Evolutionary conservation across 2,113 vertebrate genomes (phyloP).

Genomic region (Collichthys lucidus): DNA sequence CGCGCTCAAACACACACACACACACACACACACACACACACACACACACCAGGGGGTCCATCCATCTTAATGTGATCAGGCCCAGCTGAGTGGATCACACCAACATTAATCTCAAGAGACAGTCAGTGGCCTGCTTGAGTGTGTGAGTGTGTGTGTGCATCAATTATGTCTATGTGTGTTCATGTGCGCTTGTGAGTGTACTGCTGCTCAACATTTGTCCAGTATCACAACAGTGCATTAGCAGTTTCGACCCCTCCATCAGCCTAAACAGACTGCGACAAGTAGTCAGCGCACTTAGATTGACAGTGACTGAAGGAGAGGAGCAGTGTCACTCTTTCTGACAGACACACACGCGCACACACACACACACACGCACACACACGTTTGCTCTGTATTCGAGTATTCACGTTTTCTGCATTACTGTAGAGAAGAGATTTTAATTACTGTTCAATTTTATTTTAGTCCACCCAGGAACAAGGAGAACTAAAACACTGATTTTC

Average conservation of each 20-base stretch:
- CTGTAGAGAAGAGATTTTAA: background rate
- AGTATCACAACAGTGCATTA: slow-evolving; percentile 76
- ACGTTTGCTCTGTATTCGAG: background rate
- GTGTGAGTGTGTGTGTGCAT: slow-evolving; percentile 48
- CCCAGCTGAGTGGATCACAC: slow-evolving; percentile 83
- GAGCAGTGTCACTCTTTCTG: slow-evolving; percentile 23
- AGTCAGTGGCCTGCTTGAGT: slow-evolving; percentile 72
- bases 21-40: slow-evolving; percentile 7
- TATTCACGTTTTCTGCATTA: too few relatives aligned
- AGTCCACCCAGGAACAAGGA: background rate
- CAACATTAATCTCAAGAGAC: slow-evolving; percentile 84
- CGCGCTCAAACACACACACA: slow-evolving; percentile 6
- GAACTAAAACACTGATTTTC: background rate
- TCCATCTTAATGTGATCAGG: slow-evolving; percentile 84
- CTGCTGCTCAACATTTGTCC: slow-evolving; percentile 66
- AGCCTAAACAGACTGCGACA: slow-evolving; percentile 66
- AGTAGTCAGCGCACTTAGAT: slow-evolving; percentile 56
- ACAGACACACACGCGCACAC: slow-evolving; percentile 12
- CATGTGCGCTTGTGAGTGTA: slow-evolving; percentile 39
- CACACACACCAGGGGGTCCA: slow-evolving; percentile 78
- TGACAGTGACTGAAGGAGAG: slow-evolving; percentile 41
- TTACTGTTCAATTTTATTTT: background rate
- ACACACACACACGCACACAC: background rate
- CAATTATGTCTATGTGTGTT: slow-evolving; percentile 35
- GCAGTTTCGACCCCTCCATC: slow-evolving; percentile 65